Base-by-base conservation (phyloP, 2,113 vertebrate genomes). In the Vidua chalybeata region DNA sequence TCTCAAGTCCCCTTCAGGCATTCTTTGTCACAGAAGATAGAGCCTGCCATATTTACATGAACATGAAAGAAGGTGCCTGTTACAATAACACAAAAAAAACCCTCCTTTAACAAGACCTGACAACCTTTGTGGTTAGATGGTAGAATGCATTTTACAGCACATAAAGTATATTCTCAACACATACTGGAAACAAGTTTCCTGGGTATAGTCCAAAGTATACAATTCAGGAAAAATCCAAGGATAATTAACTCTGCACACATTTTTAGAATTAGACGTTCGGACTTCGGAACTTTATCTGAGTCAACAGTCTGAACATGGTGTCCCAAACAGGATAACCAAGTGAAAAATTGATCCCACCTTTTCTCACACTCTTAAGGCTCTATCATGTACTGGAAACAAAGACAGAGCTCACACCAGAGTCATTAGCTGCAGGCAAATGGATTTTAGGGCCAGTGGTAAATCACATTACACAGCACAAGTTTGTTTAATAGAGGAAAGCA, bases 1-100 rank as follows among this genome's bases (percentile, higher is more conserved):
- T 97, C 87, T 55, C 77, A 84, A 95, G 94, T 82, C 41, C 95
- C 97, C 96, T 97, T 89, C 81, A 97, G 98, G 97, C 97, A 96
- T 58, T 84, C 90, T 88, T 93, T 97, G 91, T 97, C 96, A 97
- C 90, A 96, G 93, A 88, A 59, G 85, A 86, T 84, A 83, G 81
- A 89, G 68, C 73, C 80, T 90, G 82, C 66, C 43, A 66, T 94
- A 97, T 95, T 96, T 97, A 96, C 93, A 95, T 30, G 87, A 77
- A 96, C 87, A 91, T 97, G 93, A 97, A 97, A 97, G 95, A 76
- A 71, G 67, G 73, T 77, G 93, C 12, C 61, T 96, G 86, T 76
- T 96, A 96, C 79, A 92, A 89, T 37, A 91, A 84, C 43, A 90
- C 4, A 63, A 91, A 87, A 89, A 80, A 78, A 49, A 51, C 49